Conservation (phyloP, 2,888 invertebrate genomes). For the Halictus ligatus region DNA sequence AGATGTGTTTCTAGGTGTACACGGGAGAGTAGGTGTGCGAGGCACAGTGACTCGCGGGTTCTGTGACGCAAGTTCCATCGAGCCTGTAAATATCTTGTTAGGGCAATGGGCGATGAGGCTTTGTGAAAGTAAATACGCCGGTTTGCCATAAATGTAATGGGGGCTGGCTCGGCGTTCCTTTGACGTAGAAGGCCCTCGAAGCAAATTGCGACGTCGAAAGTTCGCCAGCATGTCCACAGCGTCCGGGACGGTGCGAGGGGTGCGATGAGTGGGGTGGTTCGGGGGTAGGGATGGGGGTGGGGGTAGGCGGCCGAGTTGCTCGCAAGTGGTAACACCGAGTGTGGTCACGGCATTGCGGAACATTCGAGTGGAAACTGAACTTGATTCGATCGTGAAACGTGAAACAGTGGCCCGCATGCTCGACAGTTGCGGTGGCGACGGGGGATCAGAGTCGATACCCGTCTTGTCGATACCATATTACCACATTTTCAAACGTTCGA, state of each 20-base stretch:
- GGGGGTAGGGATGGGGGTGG: not conserved
- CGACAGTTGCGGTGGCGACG: constrained; percentile 47
- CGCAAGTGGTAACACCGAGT: constrained; percentile 66
- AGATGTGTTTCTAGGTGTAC: not conserved
- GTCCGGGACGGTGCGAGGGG: constrained; percentile 12
- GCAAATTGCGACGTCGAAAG: constrained; percentile 64
- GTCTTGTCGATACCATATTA: constrained; percentile 61
- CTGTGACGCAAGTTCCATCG: constrained; percentile 19
- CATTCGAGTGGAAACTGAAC: constrained; percentile 70
- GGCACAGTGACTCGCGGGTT: not conserved
- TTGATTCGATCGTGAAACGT: constrained; percentile 67
- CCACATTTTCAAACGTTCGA: constrained; percentile 43
- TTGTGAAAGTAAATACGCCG: constrained; percentile 48
- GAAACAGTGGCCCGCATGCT: constrained; percentile 64
- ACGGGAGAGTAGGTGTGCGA: not conserved
- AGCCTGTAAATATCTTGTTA: constrained; percentile 37
- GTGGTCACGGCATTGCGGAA: constrained; percentile 67
- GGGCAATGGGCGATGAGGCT: constrained; percentile 22
- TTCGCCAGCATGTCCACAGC: constrained; percentile 59
- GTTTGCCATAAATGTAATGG: constrained; percentile 53
- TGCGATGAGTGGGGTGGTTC: not conserved
- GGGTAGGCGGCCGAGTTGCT: constrained; percentile 30
- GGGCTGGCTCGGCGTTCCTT: constrained; percentile 50
- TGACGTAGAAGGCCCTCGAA: constrained; percentile 61
- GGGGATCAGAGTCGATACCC: constrained; percentile 54